phyloP scores from a whole-genome alignment of 2,888 invertebrate genomes.

The Ochropacha duplaris region DNA sequence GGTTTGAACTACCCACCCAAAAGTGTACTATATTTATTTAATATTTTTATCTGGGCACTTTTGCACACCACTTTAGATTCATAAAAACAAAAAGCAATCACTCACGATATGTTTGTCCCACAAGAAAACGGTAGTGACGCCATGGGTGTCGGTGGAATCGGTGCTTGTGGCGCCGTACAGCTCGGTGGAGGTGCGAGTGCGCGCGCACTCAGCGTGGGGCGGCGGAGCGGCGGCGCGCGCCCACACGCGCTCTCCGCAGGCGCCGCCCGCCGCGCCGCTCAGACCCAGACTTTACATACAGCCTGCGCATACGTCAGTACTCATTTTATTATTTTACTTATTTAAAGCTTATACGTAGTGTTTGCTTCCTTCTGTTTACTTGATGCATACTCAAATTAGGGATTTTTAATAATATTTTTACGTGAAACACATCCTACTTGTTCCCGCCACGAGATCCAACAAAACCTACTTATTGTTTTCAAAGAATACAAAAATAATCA shows the following conservation, averaged over 20 bases:
- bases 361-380: too few species aligned
- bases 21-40: too few species aligned
- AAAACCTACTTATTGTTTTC: too few species aligned
- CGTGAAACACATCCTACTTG: too few species aligned
- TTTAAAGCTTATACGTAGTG: too few species aligned
- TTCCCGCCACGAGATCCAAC: too few species aligned
- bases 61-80: too few species aligned
- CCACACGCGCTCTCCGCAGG: slow-evolving; percentile 89
- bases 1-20: too few species aligned
- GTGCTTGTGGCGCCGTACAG: slow-evolving; percentile 86
- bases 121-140: slow-evolving; percentile 77
- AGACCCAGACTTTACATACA: slow-evolving; percentile 89
- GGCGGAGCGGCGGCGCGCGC: slow-evolving; percentile 85
- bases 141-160: slow-evolving; percentile 75
- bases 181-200: slow-evolving; percentile 87
- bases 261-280: slow-evolving; percentile 89
- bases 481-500: too few species aligned
- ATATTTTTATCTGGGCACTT: too few species aligned
- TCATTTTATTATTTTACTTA: neutral
- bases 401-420: too few species aligned
- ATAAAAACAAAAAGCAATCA: neutral
- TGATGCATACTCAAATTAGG: too few species aligned
- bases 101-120: slow-evolving; percentile 8
- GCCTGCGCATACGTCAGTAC: slow-evolving; percentile 21
- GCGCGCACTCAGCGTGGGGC: slow-evolving; percentile 94